These are phyloP conservation scores for Acronicta aceris DNA, from an alignment of 2,888 invertebrate genomes.

Conservation along the genomic window DNA sequence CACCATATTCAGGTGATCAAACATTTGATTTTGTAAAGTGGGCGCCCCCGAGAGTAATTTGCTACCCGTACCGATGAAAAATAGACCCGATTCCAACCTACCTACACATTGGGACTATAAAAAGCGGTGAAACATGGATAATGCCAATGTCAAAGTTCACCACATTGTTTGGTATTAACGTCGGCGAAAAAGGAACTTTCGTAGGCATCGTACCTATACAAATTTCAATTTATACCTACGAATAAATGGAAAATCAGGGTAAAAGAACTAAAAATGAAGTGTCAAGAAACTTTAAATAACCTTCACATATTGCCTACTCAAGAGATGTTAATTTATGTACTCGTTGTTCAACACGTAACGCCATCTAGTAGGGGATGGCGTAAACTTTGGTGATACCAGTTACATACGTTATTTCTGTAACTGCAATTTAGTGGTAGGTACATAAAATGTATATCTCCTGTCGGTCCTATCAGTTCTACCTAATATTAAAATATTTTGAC, in stretches of 20 bases:
- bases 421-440: too few relatives aligned
- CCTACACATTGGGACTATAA: constrained; percentile 50
- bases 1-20: constrained; percentile 35
- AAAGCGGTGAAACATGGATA: constrained; percentile 44
- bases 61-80: constrained; percentile 59
- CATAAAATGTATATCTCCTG: too few relatives aligned
- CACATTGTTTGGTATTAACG: constrained; percentile 26
- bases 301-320: constrained; percentile 4
- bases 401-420: background rate
- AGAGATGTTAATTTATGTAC: constrained; percentile 12
- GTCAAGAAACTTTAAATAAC: constrained; percentile 5
- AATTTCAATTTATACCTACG: constrained; percentile 5
- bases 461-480: too few relatives aligned
- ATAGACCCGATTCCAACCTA: constrained; percentile 52
- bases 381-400: constrained; percentile 2
- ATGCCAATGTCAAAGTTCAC: constrained; percentile 58
- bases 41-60: constrained; percentile 52
- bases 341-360: constrained; percentile 39
- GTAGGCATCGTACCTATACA: constrained; percentile 4
- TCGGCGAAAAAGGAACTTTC: background rate
- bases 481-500: too few relatives aligned
- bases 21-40: constrained; percentile 43
- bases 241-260: background rate
- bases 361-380: constrained; percentile 50
- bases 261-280: constrained; percentile 9